phyloP scores from a whole-genome alignment of 2,113 vertebrate genomes.

The Macroglossus sobrinus region DNA sequence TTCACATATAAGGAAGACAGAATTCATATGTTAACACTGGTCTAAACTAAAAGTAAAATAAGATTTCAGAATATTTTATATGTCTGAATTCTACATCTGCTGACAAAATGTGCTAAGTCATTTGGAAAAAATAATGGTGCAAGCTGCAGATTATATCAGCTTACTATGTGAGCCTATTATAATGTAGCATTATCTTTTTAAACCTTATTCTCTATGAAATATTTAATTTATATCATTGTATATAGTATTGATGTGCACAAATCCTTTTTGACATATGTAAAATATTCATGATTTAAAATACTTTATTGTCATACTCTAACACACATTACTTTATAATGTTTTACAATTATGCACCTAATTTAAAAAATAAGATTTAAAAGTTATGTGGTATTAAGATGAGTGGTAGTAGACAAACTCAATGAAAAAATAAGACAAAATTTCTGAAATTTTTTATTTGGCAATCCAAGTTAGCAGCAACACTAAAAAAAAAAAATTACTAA shows the following conservation, averaged over 20 bases:
- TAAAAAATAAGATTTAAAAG: not conserved
- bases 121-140: not conserved
- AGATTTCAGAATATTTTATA: not conserved
- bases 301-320: not conserved
- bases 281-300: not conserved
- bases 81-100: not conserved
- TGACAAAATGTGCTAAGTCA: not conserved
- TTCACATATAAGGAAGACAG: not conserved
- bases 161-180: not conserved
- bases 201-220: not conserved
- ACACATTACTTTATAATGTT: not conserved
- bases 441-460: not conserved
- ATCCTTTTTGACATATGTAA: not conserved
- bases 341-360: not conserved
- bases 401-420: not conserved
- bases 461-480: not conserved
- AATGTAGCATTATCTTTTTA: not conserved
- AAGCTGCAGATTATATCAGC: not conserved
- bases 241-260: not conserved
- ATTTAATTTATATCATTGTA: not conserved
- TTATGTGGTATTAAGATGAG: not conserved
- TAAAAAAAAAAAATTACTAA: not conserved
- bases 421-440: not conserved
- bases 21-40: not conserved
- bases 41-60: not conserved